Percentiles rank a stretch among this genome's conserved stretches.
phyloP scores from a whole-genome alignment of 2,888 invertebrate genomes.

The Laothoe populi region DNA sequence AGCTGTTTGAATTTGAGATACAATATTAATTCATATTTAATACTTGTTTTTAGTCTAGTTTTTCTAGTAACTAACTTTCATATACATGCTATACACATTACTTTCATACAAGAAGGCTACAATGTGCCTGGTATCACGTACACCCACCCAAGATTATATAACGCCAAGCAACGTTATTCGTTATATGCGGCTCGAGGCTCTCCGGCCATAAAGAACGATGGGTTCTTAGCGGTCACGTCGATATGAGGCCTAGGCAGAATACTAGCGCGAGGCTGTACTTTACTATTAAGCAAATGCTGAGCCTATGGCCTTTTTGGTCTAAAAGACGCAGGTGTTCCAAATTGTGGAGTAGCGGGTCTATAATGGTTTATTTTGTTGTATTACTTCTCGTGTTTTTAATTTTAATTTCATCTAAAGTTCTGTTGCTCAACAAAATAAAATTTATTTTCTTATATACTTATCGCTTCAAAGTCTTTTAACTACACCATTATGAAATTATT shows the following conservation, averaged over 20 bases:
- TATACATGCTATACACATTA: not conserved
- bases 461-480: constrained; percentile 7
- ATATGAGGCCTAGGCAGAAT: too few relatives aligned
- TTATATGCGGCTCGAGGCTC: not conserved
- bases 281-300: too few relatives aligned
- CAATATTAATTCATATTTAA: too few relatives aligned
- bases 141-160: not conserved
- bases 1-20: too few relatives aligned
- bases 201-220: not conserved
- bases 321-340: too few relatives aligned
- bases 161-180: not conserved
- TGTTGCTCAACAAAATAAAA: too few relatives aligned
- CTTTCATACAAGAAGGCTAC: not conserved
- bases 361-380: too few relatives aligned
- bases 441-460: not conserved
- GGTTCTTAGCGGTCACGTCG: not conserved
- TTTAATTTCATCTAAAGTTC: too few relatives aligned
- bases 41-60: not conserved
- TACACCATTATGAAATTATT: constrained; percentile 12
- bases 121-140: constrained; percentile 1
- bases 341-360: too few relatives aligned
- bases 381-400: too few relatives aligned
- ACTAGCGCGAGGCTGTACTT: too few relatives aligned
- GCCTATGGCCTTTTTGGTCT: too few relatives aligned
- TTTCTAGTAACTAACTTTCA: not conserved